These are phyloP conservation scores for Poecilia picta DNA, from an alignment of 2,797 vertebrate genomes.

Conservation along the genomic window DNA sequence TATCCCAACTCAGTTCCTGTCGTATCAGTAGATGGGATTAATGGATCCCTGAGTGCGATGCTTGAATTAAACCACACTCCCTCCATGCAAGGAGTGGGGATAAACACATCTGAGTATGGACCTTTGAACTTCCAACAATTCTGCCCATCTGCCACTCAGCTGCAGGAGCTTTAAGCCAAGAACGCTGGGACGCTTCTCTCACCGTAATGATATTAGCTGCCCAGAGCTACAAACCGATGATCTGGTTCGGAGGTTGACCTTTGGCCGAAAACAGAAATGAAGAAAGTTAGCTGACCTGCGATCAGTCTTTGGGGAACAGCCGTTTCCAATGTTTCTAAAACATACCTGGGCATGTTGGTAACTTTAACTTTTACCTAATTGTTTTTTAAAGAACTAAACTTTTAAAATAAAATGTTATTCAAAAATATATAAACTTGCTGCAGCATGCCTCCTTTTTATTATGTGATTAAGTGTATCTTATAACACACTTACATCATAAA, in stretches of 20 bases:
- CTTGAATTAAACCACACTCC: constrained; percentile 70
- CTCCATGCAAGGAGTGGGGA: constrained; percentile 60
- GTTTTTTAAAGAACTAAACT: neutral
- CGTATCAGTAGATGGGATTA: constrained; percentile 78
- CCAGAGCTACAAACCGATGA: constrained; percentile 18
- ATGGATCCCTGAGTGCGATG: constrained; percentile 64
- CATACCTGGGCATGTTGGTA: neutral
- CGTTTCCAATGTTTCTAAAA: neutral
- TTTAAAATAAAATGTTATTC: neutral
- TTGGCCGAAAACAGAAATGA: constrained; percentile 26
- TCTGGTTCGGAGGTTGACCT: constrained; percentile 33
- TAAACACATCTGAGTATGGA: constrained; percentile 61
- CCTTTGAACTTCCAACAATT: constrained; percentile 60
- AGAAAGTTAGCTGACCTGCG: constrained; percentile 11
- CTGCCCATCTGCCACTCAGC: constrained; percentile 69
- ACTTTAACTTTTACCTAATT: neutral
- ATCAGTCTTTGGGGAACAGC: neutral
- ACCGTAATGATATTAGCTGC: constrained; percentile 28
- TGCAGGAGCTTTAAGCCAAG: constrained; percentile 45
- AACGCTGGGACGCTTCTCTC: constrained; percentile 34
- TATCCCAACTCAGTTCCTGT: constrained; percentile 71
- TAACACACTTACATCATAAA: neutral
- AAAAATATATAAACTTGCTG: neutral
- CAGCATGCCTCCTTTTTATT: neutral
- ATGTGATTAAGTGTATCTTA: neutral